These are phyloP conservation scores for Aptenodytes forsteri DNA, from an alignment of 2,113 vertebrate genomes.

Conservation along the genomic window DNA sequence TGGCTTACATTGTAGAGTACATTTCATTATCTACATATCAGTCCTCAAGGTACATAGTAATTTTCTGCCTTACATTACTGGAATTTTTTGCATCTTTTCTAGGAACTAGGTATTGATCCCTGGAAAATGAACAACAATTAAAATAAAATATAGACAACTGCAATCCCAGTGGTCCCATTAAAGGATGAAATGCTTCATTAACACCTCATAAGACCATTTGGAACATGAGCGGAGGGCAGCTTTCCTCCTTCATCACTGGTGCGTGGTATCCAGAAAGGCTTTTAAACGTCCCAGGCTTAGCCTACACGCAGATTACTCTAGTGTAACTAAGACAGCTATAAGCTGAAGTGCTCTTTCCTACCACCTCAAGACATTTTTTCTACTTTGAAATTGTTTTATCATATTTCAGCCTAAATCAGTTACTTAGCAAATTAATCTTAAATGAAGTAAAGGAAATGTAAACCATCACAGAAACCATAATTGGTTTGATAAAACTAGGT, in stretches of 20 bases:
- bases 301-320: neutral
- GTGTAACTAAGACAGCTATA: neutral
- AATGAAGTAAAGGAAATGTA: neutral
- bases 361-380: neutral
- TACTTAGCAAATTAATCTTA: neutral
- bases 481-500: neutral
- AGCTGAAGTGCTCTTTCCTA: neutral
- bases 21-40: constrained; percentile 1
- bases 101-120: constrained; percentile 48
- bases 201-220: neutral
- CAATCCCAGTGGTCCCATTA: neutral
- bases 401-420: neutral
- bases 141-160: constrained; percentile 35
- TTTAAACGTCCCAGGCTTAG: neutral
- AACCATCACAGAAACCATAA: neutral
- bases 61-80: constrained; percentile 31
- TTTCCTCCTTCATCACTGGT: neutral
- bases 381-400: neutral
- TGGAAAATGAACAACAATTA: constrained; percentile 45
- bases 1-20: neutral
- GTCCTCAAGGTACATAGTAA: neutral
- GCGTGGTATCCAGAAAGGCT: neutral
- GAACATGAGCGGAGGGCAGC: neutral
- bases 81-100: constrained; percentile 49
- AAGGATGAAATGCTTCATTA: constrained; percentile 51